Conservation (phyloP, 2,797 vertebrate genomes). For the Tokudaia muenninki region DNA sequence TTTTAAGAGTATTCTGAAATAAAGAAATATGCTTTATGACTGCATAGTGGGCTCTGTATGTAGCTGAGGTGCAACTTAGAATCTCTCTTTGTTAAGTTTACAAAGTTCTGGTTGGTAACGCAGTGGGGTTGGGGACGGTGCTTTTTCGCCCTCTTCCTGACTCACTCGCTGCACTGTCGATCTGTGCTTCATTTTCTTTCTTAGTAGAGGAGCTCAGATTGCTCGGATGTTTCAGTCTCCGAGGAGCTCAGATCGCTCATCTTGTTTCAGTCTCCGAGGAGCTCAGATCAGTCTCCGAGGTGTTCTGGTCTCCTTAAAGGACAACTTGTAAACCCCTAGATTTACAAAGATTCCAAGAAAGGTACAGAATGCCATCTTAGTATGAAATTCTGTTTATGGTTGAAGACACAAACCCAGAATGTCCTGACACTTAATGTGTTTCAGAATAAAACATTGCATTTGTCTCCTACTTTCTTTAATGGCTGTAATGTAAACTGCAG, state of each 20-base stretch:
- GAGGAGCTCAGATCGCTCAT: background rate
- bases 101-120: background rate
- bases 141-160: background rate
- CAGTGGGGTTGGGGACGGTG: background rate
- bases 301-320: slow-evolving; percentile 40
- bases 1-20: slow-evolving; percentile 21
- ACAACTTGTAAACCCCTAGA: background rate
- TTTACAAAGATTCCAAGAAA: slow-evolving; percentile 5
- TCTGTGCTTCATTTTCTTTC: background rate
- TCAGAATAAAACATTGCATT: background rate
- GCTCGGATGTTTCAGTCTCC: background rate
- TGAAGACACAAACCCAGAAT: slow-evolving; percentile 38
- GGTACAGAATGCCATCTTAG: background rate
- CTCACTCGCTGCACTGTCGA: background rate
- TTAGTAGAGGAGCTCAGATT: background rate
- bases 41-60: background rate
- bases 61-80: background rate
- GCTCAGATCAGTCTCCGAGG: background rate
- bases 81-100: background rate
- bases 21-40: background rate
- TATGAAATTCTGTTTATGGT: background rate
- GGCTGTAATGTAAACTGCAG: background rate
- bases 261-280: background rate
- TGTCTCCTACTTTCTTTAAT: slow-evolving; percentile 36
- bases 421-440: background rate